A percentile compares a stretch with the other conserved stretches of the same genome.
These are phyloP conservation scores for Rugalucina vietnamica DNA, from an alignment of 2,888 invertebrate genomes.

Conservation along the genomic window DNA sequence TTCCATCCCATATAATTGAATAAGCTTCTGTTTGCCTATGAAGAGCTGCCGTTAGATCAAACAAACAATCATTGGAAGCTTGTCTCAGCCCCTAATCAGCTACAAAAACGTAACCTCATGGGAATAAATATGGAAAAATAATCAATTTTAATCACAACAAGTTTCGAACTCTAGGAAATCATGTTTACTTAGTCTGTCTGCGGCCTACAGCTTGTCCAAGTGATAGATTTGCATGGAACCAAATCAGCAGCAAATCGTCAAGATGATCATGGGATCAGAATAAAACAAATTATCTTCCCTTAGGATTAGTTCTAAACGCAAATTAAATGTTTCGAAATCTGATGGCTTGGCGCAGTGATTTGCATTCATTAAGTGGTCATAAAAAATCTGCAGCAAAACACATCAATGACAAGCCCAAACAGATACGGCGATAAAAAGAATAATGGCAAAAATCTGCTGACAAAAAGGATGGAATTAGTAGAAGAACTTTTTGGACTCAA, in stretches of 20 bases:
- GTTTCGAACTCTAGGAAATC: slow-evolving; percentile 72
- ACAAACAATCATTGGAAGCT: slow-evolving; percentile 70
- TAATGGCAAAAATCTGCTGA: no score
- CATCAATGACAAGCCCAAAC: neutral
- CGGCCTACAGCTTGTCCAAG: slow-evolving; percentile 35
- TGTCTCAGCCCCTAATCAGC: slow-evolving; percentile 67
- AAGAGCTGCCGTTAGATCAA: slow-evolving; percentile 66
- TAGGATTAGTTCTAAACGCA: slow-evolving; percentile 41
- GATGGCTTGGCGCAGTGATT: slow-evolving; percentile 7
- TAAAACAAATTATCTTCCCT: slow-evolving; percentile 56
- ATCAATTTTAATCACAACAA: slow-evolving; percentile 78
- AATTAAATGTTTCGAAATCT: slow-evolving; percentile 41
- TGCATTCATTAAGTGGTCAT: slow-evolving; percentile 24
- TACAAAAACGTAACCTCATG: slow-evolving; percentile 66
- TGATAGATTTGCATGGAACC: slow-evolving; percentile 62
- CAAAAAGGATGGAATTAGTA: no score
- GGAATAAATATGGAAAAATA: slow-evolving; percentile 70
- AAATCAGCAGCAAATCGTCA: slow-evolving; percentile 59
- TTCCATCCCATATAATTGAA: slow-evolving; percentile 78
- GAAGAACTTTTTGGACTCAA: no score
- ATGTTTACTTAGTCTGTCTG: slow-evolving; percentile 71
- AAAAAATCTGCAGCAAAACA: slow-evolving; percentile 12
- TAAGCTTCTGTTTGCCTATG: slow-evolving; percentile 73
- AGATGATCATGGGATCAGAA: slow-evolving; percentile 49
- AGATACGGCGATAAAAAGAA: no score